phyloP scores from a whole-genome alignment of 2,113 vertebrate genomes.

The Erythrocercus mccallii region DNA sequence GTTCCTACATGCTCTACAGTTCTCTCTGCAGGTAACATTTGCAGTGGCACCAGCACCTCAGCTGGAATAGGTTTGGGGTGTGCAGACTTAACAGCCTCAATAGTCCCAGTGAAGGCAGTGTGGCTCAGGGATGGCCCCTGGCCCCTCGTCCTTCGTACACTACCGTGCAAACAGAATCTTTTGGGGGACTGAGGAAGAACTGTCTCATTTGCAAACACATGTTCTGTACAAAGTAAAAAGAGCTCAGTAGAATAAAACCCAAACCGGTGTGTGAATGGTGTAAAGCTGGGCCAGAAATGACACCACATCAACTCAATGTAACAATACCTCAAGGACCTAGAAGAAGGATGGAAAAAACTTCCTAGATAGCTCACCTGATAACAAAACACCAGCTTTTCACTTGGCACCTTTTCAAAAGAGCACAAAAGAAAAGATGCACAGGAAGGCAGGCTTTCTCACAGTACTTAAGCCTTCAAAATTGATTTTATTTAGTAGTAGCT shows the following conservation, averaged over 20 bases:
- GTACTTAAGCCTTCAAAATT: not conserved
- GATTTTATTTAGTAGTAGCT: not conserved
- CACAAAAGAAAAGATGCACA: not conserved
- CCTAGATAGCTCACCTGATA: not conserved
- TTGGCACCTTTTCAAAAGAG: not conserved
- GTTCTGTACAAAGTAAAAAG: not conserved
- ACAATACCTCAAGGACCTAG: not conserved
- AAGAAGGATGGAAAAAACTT: not conserved
- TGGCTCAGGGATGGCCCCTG: not conserved
- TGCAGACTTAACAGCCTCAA: not conserved
- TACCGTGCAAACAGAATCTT: not conserved
- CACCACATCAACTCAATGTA: not conserved
- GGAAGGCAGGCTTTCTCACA: not conserved
- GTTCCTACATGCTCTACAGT: not conserved
- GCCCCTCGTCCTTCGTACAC: accelerated
- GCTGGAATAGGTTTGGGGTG: not conserved
- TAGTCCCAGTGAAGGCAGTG: accelerated
- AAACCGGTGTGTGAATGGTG: not conserved
- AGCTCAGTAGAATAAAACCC: not conserved
- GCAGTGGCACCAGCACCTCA: not conserved
- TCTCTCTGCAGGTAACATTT: not conserved
- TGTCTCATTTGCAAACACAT: not conserved
- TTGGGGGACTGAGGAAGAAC: not conserved
- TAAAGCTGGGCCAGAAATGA: not conserved
- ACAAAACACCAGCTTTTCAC: not conserved